A percentile compares a stretch with the other conserved stretches of the same genome.
phyloP scores from a whole-genome alignment of 2,888 invertebrate species.

The Pristionchus entomophagus region DNA sequence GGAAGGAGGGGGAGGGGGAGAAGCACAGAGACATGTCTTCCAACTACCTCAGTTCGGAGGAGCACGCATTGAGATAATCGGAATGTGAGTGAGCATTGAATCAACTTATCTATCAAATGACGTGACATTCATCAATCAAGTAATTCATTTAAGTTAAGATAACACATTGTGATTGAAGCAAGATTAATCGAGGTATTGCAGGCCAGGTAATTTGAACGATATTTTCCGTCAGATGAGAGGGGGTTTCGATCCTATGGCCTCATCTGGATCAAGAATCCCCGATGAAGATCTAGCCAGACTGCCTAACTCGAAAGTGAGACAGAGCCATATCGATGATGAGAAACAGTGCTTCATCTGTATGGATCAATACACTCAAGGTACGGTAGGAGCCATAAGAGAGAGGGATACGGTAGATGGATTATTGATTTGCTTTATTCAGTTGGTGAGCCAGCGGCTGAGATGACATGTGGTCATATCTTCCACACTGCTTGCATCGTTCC shows the following conservation, averaged over 20 bases:
- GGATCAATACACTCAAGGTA: constrained; percentile 59
- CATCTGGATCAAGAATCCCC: background rate
- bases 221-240: background rate
- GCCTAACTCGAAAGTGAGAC: constrained; percentile 47
- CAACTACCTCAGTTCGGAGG: background rate
- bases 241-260: background rate
- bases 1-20: background rate
- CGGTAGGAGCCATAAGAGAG: background rate
- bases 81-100: too few species aligned
- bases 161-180: too few species aligned
- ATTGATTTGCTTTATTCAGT: constrained; percentile 71
- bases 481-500: constrained; percentile 93
- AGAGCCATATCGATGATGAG: constrained; percentile 60
- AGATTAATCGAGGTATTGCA: background rate
- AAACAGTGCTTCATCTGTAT: constrained; percentile 66
- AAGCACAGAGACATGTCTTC: background rate
- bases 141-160: too few species aligned
- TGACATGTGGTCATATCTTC: constrained; percentile 91
- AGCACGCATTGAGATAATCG: constrained; percentile 9
- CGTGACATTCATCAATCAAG: too few species aligned
- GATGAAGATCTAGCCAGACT: constrained; percentile 12
- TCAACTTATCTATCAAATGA: too few species aligned
- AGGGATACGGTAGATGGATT: background rate
- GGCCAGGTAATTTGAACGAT: background rate
- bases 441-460: constrained; percentile 85